phyloP scores from a whole-genome alignment of 2,888 invertebrate species.

The Papilio gigon region DNA sequence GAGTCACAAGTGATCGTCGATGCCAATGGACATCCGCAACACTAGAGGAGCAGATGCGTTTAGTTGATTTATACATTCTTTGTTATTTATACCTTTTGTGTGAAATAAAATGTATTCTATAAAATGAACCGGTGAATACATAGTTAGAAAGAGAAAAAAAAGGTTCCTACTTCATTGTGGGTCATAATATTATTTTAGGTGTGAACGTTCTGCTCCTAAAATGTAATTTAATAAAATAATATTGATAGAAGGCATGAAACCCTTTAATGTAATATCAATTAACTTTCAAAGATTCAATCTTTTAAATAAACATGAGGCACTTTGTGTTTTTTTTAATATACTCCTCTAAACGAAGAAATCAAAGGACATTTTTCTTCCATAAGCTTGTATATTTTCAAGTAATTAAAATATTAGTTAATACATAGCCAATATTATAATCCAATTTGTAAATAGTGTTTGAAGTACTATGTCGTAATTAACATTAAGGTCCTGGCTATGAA shows the following conservation, averaged over 20 bases:
- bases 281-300: background rate
- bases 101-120: background rate
- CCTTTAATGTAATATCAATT: background rate
- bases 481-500: constrained; percentile 61
- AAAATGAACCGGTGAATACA: background rate
- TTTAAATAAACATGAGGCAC: constrained; percentile 1
- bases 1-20: too few species aligned
- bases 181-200: constrained; percentile 13
- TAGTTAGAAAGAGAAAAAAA: background rate
- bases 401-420: background rate
- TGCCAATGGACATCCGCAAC: too few species aligned
- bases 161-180: background rate
- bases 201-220: constrained; percentile 14
- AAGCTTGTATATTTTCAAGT: background rate
- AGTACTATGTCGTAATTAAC: constrained; percentile 67
- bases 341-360: background rate
- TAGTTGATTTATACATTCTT: constrained; percentile 19
- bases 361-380: background rate
- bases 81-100: background rate
- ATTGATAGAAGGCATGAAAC: background rate
- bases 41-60: too few species aligned
- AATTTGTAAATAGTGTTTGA: constrained; percentile 67
- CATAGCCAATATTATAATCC: constrained; percentile 60
- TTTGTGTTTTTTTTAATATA: too few species aligned
- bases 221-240: constrained; percentile 20